phyloP scores from a whole-genome alignment of 2,113 vertebrate genomes.

The Hydrolagus affinis region DNA sequence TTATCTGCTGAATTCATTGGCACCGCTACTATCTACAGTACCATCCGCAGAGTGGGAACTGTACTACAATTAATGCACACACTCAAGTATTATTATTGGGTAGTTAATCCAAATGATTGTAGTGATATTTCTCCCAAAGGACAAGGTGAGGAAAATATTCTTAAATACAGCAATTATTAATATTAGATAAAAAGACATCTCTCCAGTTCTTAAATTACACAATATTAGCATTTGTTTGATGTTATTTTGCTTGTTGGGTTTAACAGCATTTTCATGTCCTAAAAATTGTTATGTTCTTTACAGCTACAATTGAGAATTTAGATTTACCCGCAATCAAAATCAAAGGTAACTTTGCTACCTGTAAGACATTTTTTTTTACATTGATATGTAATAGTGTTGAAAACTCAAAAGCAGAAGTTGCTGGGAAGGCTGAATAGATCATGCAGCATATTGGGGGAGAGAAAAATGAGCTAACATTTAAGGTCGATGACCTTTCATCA shows the following conservation, averaged over 20 bases:
- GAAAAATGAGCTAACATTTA: too few species aligned
- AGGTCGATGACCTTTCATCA: too few species aligned
- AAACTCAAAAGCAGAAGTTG: not conserved
- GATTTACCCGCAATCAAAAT: not conserved
- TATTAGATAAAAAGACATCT: not conserved
- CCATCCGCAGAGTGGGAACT: slow-evolving; percentile 87
- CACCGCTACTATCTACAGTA: slow-evolving; percentile 85
- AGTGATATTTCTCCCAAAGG: slow-evolving; percentile 81
- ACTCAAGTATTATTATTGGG: slow-evolving; percentile 95
- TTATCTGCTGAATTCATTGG: slow-evolving; percentile 93
- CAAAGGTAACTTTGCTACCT: not conserved
- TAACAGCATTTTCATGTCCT: not conserved
- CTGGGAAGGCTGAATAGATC: too few species aligned
- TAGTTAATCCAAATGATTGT: slow-evolving; percentile 73
- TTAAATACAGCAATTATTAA: not conserved
- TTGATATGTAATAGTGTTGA: not conserved
- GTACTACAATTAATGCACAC: slow-evolving; percentile 91
- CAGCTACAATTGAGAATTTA: not conserved
- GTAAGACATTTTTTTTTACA: not conserved
- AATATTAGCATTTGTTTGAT: not conserved
- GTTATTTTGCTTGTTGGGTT: not conserved
- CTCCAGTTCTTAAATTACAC: too few species aligned
- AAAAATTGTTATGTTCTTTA: too few species aligned
- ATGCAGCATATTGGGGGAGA: too few species aligned
- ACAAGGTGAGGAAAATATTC: slow-evolving; percentile 62